These are phyloP conservation scores for Nemoura dubitans DNA, from an alignment of 2,888 invertebrate genomes.

Conservation along the genomic window DNA sequence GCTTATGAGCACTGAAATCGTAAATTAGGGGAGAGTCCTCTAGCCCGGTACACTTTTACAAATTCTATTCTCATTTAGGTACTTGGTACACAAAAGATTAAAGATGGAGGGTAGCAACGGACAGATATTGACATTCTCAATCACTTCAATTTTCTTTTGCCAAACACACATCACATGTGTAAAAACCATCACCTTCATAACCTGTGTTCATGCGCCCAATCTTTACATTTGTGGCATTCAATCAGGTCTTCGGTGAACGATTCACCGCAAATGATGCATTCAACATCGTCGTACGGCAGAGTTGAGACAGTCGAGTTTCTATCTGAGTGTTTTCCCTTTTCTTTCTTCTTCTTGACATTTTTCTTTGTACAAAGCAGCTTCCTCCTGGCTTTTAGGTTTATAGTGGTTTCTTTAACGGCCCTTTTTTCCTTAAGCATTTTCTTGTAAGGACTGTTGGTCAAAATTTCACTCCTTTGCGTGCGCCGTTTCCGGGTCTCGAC, in stretches of 20 bases:
- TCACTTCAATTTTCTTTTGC: not conserved
- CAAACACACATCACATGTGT: slow-evolving; percentile 25
- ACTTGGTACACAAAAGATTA: too few species aligned
- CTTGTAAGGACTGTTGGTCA: slow-evolving; percentile 38
- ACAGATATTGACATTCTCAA: not conserved
- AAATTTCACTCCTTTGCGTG: slow-evolving; percentile 22
- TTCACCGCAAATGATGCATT: slow-evolving; percentile 26
- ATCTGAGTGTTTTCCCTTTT: not conserved
- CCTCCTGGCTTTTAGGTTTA: not conserved
- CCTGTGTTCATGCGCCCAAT: slow-evolving; percentile 28
- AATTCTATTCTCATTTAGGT: too few species aligned
- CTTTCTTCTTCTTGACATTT: not conserved
- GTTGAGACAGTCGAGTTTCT: not conserved
- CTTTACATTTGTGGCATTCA: not conserved
- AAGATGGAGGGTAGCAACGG: not conserved
- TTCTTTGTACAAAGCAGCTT: too few species aligned
- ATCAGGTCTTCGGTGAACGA: slow-evolving; percentile 33
- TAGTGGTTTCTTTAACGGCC: not conserved
- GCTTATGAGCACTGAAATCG: too few species aligned
- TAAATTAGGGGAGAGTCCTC: too few species aligned
- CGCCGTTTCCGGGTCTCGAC: slow-evolving; percentile 3
- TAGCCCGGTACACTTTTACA: too few species aligned
- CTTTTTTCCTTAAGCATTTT: slow-evolving; percentile 14
- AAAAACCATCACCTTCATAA: slow-evolving; percentile 26
- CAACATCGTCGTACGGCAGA: slow-evolving; percentile 31